Evolutionary conservation across 2,113 vertebrate genomes (phyloP).

Genomic region (Xenopus tropicalis): DNA sequence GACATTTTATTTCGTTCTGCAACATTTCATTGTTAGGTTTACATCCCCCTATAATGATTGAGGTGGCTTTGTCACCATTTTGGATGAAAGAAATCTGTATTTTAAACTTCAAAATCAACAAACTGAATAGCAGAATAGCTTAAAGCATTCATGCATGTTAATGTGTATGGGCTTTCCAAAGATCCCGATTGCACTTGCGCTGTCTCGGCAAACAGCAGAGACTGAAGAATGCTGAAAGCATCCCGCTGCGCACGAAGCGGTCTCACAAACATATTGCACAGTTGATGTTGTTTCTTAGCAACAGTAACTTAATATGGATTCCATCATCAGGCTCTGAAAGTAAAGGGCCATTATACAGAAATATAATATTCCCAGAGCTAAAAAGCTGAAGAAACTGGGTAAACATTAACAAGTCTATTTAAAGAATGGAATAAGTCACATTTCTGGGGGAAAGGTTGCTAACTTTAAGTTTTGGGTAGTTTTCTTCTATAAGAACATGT

Average conservation of each 20-base stretch:
- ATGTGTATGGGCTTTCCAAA: too few species aligned
- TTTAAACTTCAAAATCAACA: too few species aligned
- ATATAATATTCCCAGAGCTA: constrained; percentile 27
- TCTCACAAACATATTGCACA: constrained; percentile 7
- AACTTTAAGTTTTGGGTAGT: background rate
- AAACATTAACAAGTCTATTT: constrained; percentile 12
- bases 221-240: constrained; percentile 9
- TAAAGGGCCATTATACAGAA: constrained; percentile 33
- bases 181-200: background rate
- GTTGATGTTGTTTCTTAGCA: constrained; percentile 37
- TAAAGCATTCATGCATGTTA: background rate
- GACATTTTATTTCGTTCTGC: too few species aligned
- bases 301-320: constrained; percentile 31
- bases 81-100: too few species aligned
- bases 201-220: constrained; percentile 1
- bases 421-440: background rate
- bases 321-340: constrained; percentile 22
- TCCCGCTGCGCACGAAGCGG: constrained; percentile 10
- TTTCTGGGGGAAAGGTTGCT: background rate
- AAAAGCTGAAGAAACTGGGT: constrained; percentile 18
- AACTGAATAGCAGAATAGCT: background rate
- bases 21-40: too few species aligned
- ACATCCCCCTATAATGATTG: too few species aligned
- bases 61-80: too few species aligned
- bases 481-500: too few species aligned